Evolutionary conservation across 2,888 invertebrate species (phyloP), one percentile per base, ranked within the genome.

Genomic region (Nipponacmea schrenckii): DNA sequence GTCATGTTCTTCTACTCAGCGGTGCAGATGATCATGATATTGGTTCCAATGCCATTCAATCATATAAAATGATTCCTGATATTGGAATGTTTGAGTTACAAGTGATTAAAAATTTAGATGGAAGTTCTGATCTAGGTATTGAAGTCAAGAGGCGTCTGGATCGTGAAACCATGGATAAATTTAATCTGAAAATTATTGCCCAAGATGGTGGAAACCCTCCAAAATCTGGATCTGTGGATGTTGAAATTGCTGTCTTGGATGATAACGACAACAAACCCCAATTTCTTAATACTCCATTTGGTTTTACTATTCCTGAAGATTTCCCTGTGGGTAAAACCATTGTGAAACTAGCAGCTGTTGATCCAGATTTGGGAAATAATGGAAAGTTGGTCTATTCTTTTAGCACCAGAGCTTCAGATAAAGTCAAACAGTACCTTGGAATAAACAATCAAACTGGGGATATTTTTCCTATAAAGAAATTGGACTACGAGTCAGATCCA

Each of bases 391-490:
- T 84, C n/a, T 91, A 90, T 82, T 86, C 87, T 81, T 89, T 87
- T 44, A 82, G 80, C 46, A 67, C 77, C 10, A 71, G 84, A 44
- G 81, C 80, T 14, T 74, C 79, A 1, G 74, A 68, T 26, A 81
- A 83, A 71, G 77, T 84, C 1, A 73, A 74, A n/a, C 77, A 81
- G 8, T 74, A 74, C 17, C 84, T 85, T 71, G 68, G 69, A n/a
- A 93, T 97, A 5, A 95, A 97, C 87, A 93, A 94, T 0, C 94
- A 94, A 79, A 94, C 96, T 0, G 97, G 97, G 1, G 95, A 92
- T 68, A 94, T 97, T 72, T 93, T 92, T 31, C 94, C 95, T 0
- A 92, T 93, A 20, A 92, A 92, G 69, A 92, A 93, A 81, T 92
- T 97, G 69, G 96, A 97, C 88, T 92, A 96, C 70, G 97, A 97